These are phyloP conservation scores for Pentamera pediparva DNA, from an alignment of 53 echinoderm and acorn worm genomes.

Conservation along the genomic window DNA sequence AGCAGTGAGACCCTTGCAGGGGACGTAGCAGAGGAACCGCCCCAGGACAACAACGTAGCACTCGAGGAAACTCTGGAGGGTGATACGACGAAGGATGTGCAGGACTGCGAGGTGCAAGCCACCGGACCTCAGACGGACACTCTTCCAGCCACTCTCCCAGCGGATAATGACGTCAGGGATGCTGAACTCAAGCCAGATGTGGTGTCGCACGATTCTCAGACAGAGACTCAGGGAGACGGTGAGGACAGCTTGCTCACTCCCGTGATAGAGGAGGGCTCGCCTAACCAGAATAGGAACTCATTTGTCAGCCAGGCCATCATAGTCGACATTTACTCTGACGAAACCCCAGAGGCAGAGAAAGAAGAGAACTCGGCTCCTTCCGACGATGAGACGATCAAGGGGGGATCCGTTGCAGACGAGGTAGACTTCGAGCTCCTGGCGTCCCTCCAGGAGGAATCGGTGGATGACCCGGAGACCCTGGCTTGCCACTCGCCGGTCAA, in stretches of 20 bases:
- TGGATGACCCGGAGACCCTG: conserved; percentile 22
- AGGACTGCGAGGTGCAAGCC: background rate
- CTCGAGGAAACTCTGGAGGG: too few species aligned
- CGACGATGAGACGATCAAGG: conserved; percentile 22
- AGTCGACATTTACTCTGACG: background rate
- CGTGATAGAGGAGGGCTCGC: too few species aligned
- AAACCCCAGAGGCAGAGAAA: background rate
- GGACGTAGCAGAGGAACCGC: background rate
- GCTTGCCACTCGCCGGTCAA: background rate
- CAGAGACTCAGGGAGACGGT: background rate
- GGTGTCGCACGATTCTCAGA: background rate
- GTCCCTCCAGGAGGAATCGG: conserved; percentile 14
- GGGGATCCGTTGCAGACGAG: conserved; percentile 3
- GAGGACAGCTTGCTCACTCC: too few species aligned
- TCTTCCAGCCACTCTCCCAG: background rate
- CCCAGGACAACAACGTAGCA: too few species aligned
- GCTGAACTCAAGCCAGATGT: background rate
- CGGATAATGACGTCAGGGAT: background rate
- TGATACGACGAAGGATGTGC: background rate
- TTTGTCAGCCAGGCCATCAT: conserved; percentile 1
- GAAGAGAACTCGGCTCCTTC: conserved; percentile 22
- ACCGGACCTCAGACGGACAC: background rate
- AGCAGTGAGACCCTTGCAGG: background rate
- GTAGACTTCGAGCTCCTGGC: conserved; percentile 8
- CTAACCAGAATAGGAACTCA: background rate